Base-by-base conservation (phyloP, 2,797 vertebrate species). In the Arnoldichthys spilopterus region DNA sequence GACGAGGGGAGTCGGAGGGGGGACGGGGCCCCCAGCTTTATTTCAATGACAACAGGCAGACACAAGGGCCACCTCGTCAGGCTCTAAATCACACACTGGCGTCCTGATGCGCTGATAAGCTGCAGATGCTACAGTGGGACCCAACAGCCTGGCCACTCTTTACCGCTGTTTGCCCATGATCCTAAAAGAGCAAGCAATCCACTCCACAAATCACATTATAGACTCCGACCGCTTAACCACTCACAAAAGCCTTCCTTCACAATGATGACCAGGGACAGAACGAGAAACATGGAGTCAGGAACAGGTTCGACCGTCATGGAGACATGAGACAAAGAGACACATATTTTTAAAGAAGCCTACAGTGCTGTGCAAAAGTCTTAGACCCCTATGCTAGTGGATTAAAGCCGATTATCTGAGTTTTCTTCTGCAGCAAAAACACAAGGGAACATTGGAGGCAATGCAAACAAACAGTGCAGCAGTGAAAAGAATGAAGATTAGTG, bases 11-110 rank as follows among this genome's bases (percentile, higher is more conserved):
- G 63, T 83, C 81, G 85, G 86, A 86, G 82, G 84, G 86, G 88
- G 77, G 85, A 87, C 80, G 84, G 86, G 87, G 86, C 83, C 87
- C 86, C 88, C 80, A 74, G 88, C 88, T 93, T 90, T 93, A 94
- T 95, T 94, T 94, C 91, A 94, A 94, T 94, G 93, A 94, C 92
- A 94, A 94, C 91, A 90, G 90, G 78, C 88, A 89, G 89, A 92
- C 93, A 93, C 92, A 89, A 86, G 87, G 91, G 91, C 91, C 90
- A 92, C 91, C 91, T 89, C 87, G 89, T 91, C 90, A 79, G 86
- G 89, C 87, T 91, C 88, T 93, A 90, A 93, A 93, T 94, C 90
- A 92, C 93, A 92, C 91, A 87, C 91, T 90, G 87, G 91, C 91
- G 79, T 90, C 86, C 90, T 82, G 93, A 94, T 93, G 88, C 84